Conservation (phyloP, 37 sponge, comb jelly and placozoan genomes). For the Lycopodina hypogea region DNA sequence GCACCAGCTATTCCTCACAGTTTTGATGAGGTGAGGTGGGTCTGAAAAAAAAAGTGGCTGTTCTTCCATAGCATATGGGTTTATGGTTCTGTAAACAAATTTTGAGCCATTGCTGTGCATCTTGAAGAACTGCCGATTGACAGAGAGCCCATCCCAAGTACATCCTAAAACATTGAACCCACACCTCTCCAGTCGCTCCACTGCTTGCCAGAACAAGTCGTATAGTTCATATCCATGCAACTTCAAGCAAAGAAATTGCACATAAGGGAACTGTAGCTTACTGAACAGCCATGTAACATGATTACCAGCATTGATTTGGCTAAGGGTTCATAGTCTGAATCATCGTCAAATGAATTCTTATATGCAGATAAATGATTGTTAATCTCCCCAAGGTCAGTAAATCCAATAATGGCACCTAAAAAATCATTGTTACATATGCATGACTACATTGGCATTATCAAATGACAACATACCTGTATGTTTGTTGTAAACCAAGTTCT, state of each 20-base stretch:
- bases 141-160: constrained; percentile 33
- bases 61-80: constrained; percentile 19
- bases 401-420: no score
- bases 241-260: constrained; percentile 34
- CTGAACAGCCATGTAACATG: constrained; percentile 52
- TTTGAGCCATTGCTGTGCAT: neutral
- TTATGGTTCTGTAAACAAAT: constrained; percentile 19
- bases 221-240: constrained; percentile 6
- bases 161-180: constrained; percentile 39
- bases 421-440: no score
- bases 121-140: constrained; percentile 35
- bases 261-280: no score
- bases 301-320: constrained; percentile 42
- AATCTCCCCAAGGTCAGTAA: constrained; percentile 38
- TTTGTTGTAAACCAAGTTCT: constrained; percentile 47
- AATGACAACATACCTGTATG: neutral
- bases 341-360: constrained; percentile 1
- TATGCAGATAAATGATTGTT: constrained; percentile 7
- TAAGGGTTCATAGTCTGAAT: neutral
- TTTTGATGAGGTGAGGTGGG: constrained; percentile 41
- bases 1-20: constrained; percentile 27
- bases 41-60: constrained; percentile 28
- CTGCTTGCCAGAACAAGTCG: no score
- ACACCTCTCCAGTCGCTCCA: constrained; percentile 26
- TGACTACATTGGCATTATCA: no score